Evolutionary conservation across 2,113 vertebrate species (phyloP), one percentile per base, ranked within the genome.

Genomic region (Cacatua alba): DNA sequence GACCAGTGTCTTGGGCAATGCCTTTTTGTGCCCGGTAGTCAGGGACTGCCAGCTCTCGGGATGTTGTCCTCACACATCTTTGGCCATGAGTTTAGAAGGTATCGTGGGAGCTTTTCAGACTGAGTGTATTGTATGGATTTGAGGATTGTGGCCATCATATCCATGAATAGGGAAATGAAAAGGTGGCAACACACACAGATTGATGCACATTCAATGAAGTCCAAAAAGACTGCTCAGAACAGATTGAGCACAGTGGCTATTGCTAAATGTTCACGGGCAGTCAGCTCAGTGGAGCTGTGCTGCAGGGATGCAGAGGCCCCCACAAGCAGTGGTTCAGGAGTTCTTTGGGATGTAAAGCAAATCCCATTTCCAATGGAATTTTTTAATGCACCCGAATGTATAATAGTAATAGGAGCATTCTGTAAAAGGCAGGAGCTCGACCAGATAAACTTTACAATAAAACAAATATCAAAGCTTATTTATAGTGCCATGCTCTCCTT

Each of bases 141-240:
- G 57, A 69, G 57, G 62, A 25, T 29, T 55, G 0, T 43, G 48
- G 19, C 8, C 3, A 2, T 35, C 39, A 41, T 60, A 68, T 11
- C 53, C n/a, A 20, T 26, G 10, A 68, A 33, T 7, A n/a, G 55
- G 13, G 3, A 35, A 33, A 35, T 35, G 57, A 60, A 59, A 48
- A 72, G 5, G 39, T n/a, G 11, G 16, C 37, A 67, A 15, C 28
- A 14, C 4, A 7, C 59, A 15, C 0, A 46, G 79, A 23, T 81
- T 20, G 62, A 67, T 0, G 0, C 44, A 35, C 33, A 25, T 57
- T 60, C 59, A 0, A 0, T 1, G 3, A 6, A 19, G 35, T 43
- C 37, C 11, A 25, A 18, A 75, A 82, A 67, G 3, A 3, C 12
- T 31, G 67, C 51, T 64, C 7, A 5, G 74, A 41, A 55, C 13